Conservation (phyloP, 2,113 vertebrate genomes). For the Cololabis saira region DNA sequence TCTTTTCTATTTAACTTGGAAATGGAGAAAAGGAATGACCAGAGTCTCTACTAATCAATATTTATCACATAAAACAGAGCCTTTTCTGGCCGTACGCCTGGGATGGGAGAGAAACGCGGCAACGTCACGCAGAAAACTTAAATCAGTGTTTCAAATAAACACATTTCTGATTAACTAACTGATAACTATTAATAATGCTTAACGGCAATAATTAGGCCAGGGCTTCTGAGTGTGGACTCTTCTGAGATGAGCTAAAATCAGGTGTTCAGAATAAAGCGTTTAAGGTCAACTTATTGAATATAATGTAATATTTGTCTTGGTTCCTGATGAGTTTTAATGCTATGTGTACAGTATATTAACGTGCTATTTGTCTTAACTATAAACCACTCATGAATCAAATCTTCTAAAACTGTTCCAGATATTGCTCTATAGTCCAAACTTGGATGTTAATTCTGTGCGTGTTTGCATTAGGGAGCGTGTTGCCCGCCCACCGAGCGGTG, state of each 20-base stretch:
- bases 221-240: neutral
- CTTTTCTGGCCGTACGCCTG: constrained; percentile 10
- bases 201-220: no score
- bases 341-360: no score
- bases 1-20: constrained; percentile 31
- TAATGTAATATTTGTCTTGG: no score
- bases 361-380: no score
- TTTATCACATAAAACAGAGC: constrained; percentile 29
- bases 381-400: no score
- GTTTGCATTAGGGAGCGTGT: constrained; percentile 83
- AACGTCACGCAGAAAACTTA: constrained; percentile 13
- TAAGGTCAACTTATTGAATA: no score
- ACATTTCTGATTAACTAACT: neutral
- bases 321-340: no score
- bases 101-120: constrained; percentile 4
- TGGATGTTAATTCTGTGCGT: constrained; percentile 23
- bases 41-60: constrained; percentile 36
- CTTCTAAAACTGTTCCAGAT: no score
- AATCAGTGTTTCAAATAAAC: neutral
- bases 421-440: neutral
- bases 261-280: no score
- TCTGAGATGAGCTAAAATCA: neutral
- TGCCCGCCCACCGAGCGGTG: constrained; percentile 94
- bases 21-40: constrained; percentile 26
- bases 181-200: no score